Conservation (phyloP, 92 coral and sea anemone species). For the Meandrina meandrites region DNA sequence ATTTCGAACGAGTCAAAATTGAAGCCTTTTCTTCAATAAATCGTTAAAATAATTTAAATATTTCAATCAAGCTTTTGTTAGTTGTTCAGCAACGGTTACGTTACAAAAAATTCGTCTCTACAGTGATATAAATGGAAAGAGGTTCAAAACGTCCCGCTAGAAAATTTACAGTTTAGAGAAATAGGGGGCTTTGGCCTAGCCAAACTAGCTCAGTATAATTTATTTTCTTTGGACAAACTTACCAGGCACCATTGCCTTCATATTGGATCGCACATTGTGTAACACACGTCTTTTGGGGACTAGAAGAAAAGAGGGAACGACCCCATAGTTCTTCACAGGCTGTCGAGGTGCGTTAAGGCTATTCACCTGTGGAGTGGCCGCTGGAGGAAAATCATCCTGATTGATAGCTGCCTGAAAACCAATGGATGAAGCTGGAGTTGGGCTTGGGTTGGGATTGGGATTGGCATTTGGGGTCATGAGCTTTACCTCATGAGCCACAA, state of each 20-base stretch:
- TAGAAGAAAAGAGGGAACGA: conserved; percentile 35
- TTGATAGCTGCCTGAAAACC: background rate
- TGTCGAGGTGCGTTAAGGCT: conserved; percentile 7
- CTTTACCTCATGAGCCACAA: conserved; percentile 30
- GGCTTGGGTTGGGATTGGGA: background rate
- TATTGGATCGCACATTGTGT: conserved; percentile 37
- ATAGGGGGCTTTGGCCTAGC: too few species aligned
- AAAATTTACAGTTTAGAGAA: too few species aligned
- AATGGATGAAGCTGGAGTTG: conserved; percentile 3
- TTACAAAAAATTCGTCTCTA: too few species aligned
- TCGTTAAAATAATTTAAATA: too few species aligned
- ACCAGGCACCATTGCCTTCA: conserved; percentile 34
- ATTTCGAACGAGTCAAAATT: too few species aligned
- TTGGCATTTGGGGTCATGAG: conserved; percentile 12
- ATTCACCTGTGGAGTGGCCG: background rate
- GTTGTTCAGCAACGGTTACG: too few species aligned
- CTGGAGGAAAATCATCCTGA: background rate
- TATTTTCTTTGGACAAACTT: background rate
- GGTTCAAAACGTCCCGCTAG: too few species aligned
- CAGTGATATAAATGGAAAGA: too few species aligned
- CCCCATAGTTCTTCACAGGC: conserved; percentile 1
- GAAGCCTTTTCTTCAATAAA: too few species aligned
- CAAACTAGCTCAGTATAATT: too few species aligned
- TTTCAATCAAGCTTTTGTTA: too few species aligned
- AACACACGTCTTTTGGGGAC: conserved; percentile 37